Conservation (phyloP, 1,140 invertebrate genomes). For the Neomicropteryx cornuta region DNA sequence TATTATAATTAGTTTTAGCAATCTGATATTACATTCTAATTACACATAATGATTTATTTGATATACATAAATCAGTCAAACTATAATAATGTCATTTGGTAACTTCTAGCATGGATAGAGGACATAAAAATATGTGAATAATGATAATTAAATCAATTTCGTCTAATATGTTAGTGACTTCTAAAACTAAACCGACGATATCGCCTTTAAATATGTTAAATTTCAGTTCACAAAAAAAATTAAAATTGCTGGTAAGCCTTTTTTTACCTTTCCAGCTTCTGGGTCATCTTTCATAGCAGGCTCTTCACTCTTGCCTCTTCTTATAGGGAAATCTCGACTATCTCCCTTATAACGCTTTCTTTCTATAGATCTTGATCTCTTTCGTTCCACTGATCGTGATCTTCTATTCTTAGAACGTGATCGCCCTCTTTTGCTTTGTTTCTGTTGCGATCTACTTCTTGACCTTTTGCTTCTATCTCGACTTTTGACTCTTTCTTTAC, state of each 20-base stretch:
- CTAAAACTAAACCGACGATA: too few relatives aligned
- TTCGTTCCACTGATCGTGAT: conserved; percentile 22
- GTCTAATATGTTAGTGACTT: too few relatives aligned
- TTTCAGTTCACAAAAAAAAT: conserved; percentile 1
- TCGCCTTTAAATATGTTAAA: too few relatives aligned
- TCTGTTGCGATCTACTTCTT: conserved; percentile 20
- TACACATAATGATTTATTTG: too few relatives aligned
- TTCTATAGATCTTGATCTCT: conserved; percentile 17
- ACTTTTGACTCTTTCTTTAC: conserved; percentile 20
- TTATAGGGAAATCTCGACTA: conserved; percentile 23
- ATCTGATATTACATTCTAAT: too few relatives aligned
- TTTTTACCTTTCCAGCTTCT: conserved; percentile 45
- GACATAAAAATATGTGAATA: too few relatives aligned
- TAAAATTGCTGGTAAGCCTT: conserved; percentile 3
- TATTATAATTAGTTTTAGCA: too few relatives aligned
- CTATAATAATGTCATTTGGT: too few relatives aligned
- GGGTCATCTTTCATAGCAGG: conserved; percentile 52
- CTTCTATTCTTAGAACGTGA: conserved; percentile 25
- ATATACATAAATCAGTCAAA: too few relatives aligned
- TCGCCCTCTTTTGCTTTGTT: conserved; percentile 19
- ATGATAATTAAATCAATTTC: too few relatives aligned
- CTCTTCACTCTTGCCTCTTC: conserved; percentile 32
- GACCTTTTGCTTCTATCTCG: conserved; percentile 20
- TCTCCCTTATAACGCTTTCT: conserved; percentile 19
- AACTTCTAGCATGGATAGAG: too few relatives aligned